Conservation (phyloP, 2,797 vertebrate species). For the Thamnophis elegans region DNA sequence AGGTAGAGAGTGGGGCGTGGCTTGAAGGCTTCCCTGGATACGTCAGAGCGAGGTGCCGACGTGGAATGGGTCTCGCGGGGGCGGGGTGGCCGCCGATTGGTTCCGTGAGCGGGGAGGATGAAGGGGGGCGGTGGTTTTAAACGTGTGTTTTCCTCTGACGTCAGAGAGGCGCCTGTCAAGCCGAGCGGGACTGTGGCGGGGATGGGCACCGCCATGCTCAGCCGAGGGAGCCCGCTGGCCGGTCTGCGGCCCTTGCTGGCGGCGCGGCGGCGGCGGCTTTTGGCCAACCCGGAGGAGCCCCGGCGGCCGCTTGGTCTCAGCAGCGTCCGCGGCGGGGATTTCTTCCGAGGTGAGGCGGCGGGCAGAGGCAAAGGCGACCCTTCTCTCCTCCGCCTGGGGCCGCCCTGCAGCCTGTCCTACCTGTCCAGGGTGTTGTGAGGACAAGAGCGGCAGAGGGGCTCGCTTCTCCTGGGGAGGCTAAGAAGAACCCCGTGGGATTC, state of each 20-base stretch:
- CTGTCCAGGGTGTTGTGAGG: neutral
- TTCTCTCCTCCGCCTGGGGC: too few species aligned
- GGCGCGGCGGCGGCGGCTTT: neutral
- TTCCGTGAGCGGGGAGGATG: neutral
- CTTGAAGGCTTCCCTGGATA: too few species aligned
- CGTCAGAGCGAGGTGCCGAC: neutral
- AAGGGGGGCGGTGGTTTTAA: neutral
- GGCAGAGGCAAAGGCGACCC: neutral
- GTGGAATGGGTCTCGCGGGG: neutral
- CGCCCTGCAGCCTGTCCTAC: neutral
- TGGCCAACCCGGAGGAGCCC: constrained; percentile 44
- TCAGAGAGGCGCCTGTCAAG: neutral
- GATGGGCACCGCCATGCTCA: neutral
- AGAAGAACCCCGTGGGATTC: neutral
- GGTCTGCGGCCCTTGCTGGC: constrained; percentile 56
- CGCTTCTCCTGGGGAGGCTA: neutral
- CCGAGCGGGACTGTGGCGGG: fast-evolving
- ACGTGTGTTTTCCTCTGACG: neutral
- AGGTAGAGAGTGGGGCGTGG: neutral
- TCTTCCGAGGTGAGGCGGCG: constrained; percentile 63
- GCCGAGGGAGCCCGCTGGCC: constrained; percentile 59
- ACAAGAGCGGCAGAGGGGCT: neutral
- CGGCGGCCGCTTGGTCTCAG: constrained; percentile 51
- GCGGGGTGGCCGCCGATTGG: neutral
- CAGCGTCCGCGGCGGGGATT: constrained; percentile 66